phyloP scores from a whole-genome alignment of 2,888 invertebrate species.

The Nesidiocoris tenuis region DNA sequence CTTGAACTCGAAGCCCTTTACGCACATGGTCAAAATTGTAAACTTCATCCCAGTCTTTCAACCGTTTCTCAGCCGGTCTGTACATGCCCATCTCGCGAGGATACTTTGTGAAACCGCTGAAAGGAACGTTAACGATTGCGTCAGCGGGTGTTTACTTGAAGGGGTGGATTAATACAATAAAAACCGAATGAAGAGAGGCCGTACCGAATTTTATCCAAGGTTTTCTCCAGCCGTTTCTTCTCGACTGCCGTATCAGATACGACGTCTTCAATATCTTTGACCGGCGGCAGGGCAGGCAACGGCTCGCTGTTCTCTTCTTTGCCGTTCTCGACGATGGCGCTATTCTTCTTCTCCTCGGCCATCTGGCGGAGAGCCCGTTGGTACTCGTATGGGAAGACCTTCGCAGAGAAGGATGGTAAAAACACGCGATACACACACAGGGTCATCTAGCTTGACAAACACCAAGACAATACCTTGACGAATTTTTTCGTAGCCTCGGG shows the following conservation, averaged over 20 bases:
- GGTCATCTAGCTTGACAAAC: too few species aligned
- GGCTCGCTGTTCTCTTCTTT: conserved; percentile 39
- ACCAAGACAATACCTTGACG: conserved; percentile 79
- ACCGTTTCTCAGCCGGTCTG: conserved; percentile 77
- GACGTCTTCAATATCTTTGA: conserved; percentile 84
- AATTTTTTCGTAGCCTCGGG: conserved; percentile 73
- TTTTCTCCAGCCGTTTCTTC: conserved; percentile 77
- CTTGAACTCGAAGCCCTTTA: conserved; percentile 84
- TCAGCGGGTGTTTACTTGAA: too few species aligned
- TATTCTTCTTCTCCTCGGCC: conserved; percentile 56
- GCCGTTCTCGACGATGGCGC: conserved; percentile 48
- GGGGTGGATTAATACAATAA: too few species aligned
- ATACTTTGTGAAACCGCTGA: conserved; percentile 93
- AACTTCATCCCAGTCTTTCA: conserved; percentile 96
- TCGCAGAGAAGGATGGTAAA: too few species aligned
- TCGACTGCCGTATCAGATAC: conserved; percentile 74
- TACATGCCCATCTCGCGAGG: conserved; percentile 84
- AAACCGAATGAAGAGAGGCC: conserved; percentile 31
- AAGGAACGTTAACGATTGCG: too few species aligned
- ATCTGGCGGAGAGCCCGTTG: conserved; percentile 80
- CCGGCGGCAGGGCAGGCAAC: conserved; percentile 28
- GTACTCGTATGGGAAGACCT: conserved; percentile 96
- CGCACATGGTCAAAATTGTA: conserved; percentile 84
- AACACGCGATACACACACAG: too few species aligned
- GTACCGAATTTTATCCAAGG: conserved; percentile 74